These are phyloP conservation scores for Steromphala cineraria DNA, from an alignment of 2,888 invertebrate species.

Conservation along the genomic window DNA sequence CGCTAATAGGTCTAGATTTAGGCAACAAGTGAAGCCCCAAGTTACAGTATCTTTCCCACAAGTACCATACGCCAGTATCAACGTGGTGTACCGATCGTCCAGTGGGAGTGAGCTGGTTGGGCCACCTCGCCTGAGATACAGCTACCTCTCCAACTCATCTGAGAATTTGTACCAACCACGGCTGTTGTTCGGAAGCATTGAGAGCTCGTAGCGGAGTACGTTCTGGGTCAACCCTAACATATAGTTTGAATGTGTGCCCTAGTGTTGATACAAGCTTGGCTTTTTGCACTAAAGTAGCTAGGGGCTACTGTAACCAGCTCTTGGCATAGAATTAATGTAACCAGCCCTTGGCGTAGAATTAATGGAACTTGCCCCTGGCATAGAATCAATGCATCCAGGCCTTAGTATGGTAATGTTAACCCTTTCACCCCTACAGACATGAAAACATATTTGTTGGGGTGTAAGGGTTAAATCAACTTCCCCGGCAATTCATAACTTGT, in stretches of 20 bases:
- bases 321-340: no score
- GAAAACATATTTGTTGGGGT: no score
- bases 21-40: conserved; percentile 21
- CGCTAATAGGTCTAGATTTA: conserved; percentile 30
- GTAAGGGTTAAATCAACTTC: no score
- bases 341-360: no score
- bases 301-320: no score
- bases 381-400: no score
- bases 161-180: conserved; percentile 51
- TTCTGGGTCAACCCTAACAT: conserved; percentile 16
- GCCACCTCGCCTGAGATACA: conserved; percentile 56
- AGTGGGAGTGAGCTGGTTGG: conserved; percentile 34
- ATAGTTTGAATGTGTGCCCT: neutral
- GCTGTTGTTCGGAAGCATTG: conserved; percentile 26
- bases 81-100: conserved; percentile 48
- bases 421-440: no score
- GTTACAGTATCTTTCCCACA: conserved; percentile 57
- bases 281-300: no score
- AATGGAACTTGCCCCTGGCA: no score
- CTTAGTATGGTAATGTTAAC: no score
- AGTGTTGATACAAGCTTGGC: neutral
- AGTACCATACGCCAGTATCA: conserved; percentile 60
- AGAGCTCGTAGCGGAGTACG: conserved; percentile 17
- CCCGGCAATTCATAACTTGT: no score
- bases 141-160: conserved; percentile 51